Percentiles rank a stretch among this genome's conserved stretches.
phyloP scores from a whole-genome alignment of 1,140 invertebrate genomes.

The Gerris buenoi region DNA sequence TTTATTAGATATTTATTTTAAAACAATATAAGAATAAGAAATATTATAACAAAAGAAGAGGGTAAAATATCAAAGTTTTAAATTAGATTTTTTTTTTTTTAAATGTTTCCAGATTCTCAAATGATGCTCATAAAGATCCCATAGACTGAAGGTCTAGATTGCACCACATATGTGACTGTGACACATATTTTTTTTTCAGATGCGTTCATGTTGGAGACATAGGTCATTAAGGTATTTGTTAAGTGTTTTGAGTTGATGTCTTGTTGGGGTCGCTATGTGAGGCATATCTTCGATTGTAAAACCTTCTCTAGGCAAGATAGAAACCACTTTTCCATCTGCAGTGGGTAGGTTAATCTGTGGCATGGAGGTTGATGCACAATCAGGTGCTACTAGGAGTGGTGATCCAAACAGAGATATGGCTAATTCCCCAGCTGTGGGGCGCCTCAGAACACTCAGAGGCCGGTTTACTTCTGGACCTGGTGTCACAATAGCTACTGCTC shows the following conservation, averaged over 20 bases:
- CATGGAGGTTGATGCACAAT: background rate
- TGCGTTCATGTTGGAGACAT: too few species aligned
- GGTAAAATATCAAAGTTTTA: too few species aligned
- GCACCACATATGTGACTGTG: too few species aligned
- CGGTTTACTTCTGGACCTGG: constrained; percentile 29
- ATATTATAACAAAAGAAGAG: too few species aligned
- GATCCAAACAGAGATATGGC: constrained; percentile 49
- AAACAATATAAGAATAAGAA: too few species aligned
- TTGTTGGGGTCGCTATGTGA: background rate
- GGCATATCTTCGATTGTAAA: background rate
- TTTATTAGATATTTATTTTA: too few species aligned
- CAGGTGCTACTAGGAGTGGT: constrained; percentile 37
- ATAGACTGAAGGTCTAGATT: too few species aligned
- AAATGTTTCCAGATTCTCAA: too few species aligned
- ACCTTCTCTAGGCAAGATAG: background rate
- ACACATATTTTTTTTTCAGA: too few species aligned
- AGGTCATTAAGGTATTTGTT: background rate
- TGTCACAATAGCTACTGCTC: constrained; percentile 5
- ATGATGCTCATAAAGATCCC: too few species aligned
- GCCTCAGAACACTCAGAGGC: constrained; percentile 39
- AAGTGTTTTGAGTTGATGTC: background rate
- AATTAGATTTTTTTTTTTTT: too few species aligned
- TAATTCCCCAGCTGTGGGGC: constrained; percentile 44
- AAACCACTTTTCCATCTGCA: constrained; percentile 5
- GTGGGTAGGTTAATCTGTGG: constrained; percentile 5